Evolutionary conservation across 2,888 invertebrate genomes (phyloP).

Genomic region (Tenthredo livida): DNA sequence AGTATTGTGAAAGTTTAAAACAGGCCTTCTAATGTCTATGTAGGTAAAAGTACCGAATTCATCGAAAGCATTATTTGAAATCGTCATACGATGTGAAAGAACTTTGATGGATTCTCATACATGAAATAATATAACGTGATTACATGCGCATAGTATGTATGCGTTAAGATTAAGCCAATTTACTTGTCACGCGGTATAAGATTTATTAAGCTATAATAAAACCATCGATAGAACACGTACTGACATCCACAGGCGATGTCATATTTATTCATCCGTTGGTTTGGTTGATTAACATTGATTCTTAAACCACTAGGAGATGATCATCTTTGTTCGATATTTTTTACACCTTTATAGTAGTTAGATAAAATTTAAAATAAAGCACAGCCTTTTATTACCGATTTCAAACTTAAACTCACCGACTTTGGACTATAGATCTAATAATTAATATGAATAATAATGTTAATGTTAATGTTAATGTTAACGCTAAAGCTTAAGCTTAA

Average conservation of each 20-base stretch:
- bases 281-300: not conserved
- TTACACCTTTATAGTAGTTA: not conserved
- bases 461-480: not conserved
- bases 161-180: not conserved
- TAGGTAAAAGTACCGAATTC: not conserved
- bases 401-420: not conserved
- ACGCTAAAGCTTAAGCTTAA: not conserved
- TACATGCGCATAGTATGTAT: not conserved
- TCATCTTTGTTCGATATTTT: not conserved
- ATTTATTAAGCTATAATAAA: slow-evolving; percentile 6
- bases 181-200: slow-evolving; percentile 9
- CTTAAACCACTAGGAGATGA: not conserved
- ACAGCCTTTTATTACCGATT: not conserved
- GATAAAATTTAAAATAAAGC: slow-evolving; percentile 14
- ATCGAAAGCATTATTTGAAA: not conserved
- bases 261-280: not conserved
- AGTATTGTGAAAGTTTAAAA: not conserved
- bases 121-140: not conserved
- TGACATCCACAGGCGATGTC: not conserved
- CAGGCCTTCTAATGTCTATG: not conserved
- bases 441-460: slow-evolving; percentile 1
- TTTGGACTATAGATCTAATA: not conserved
- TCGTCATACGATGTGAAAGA: not conserved
- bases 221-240: not conserved
- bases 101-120: not conserved